phyloP scores from a whole-genome alignment of 2,797 vertebrate species.

The Sebastes steindachneri region DNA sequence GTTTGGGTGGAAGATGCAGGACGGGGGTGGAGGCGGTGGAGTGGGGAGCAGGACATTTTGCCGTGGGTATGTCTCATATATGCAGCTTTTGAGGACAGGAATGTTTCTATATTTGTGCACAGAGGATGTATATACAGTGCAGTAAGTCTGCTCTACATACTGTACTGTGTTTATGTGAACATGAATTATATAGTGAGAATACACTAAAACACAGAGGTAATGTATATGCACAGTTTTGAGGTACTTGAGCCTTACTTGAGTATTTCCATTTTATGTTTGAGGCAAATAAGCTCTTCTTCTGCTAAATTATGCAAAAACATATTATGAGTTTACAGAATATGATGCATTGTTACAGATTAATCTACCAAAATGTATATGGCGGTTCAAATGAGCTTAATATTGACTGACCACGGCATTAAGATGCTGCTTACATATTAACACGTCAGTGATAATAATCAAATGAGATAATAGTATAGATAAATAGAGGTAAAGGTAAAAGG shows the following conservation, averaged over 20 bases:
- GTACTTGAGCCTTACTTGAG: background rate
- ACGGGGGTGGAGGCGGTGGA: constrained; percentile 9
- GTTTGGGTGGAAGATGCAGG: constrained; percentile 55
- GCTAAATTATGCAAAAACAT: background rate
- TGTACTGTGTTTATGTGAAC: background rate
- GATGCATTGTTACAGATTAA: background rate
- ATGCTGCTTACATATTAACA: background rate
- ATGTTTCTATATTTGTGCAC: constrained; percentile 27
- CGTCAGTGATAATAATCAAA: background rate
- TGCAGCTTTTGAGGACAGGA: constrained; percentile 19
- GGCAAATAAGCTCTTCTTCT: background rate
- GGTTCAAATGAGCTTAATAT: background rate
- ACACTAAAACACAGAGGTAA: background rate
- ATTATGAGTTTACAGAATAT: background rate
- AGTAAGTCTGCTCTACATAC: background rate
- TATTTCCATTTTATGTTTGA: background rate
- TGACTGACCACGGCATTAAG: background rate
- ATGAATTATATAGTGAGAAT: background rate
- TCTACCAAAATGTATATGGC: background rate
- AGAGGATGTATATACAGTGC: background rate
- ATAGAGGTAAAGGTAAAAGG: background rate
- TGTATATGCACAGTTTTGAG: background rate
- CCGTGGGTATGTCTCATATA: constrained; percentile 5
- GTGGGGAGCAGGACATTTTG: background rate
- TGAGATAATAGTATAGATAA: background rate